Base-by-base conservation (phyloP, 2,113 vertebrate genomes). In the Tychaedon coryphoeus region DNA sequence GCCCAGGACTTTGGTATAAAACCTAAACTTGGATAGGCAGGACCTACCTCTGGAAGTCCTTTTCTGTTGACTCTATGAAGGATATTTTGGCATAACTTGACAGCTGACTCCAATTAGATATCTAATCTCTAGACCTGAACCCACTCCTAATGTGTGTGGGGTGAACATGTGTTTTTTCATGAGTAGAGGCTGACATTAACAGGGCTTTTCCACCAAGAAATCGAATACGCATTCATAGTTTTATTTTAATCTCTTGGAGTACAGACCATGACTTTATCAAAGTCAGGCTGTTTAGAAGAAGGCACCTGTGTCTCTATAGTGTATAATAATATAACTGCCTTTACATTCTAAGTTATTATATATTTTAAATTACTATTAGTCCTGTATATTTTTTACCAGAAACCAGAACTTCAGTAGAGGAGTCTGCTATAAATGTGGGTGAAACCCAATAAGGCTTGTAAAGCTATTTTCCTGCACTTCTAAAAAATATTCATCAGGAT, bases 291-390 rank as follows among this genome's bases (percentile, higher is more conserved):
- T 28, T 36, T 43, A 36, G 54, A 34, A 58, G 29, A 80, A 84
- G 12, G 5, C 17, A 56, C 10, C 25, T 70, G 11, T 50, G 25
- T 57, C 23, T 62, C 57, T 0, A 1, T 19, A n/a, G 2, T 22
- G 28, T 24, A 73, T 9, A 53, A 25, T 19, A 16, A 16, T 72
- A 38, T 18, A 60, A 14, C 5, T 71, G 31, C 3, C 11, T 65
- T 7, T 31, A 58, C 14, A 65, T 65, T 83, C 11, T 38, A 31
- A 18, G 7, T 5, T 43, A 36, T 58, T 25, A 6, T 10, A 5
- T 5, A n/a, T 36, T 62, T 31, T 14, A 53, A 67, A 31, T 10
- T 22, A 47, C 20, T 22, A 47, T 10, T 20, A 43, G 18, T 47
- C 7, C 33, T 28, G 2, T 22, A 54, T 22, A 45, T n/a, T 23